phyloP scores from a whole-genome alignment of 92 coral and sea anemone species.

The Desmophyllum pertusum region DNA sequence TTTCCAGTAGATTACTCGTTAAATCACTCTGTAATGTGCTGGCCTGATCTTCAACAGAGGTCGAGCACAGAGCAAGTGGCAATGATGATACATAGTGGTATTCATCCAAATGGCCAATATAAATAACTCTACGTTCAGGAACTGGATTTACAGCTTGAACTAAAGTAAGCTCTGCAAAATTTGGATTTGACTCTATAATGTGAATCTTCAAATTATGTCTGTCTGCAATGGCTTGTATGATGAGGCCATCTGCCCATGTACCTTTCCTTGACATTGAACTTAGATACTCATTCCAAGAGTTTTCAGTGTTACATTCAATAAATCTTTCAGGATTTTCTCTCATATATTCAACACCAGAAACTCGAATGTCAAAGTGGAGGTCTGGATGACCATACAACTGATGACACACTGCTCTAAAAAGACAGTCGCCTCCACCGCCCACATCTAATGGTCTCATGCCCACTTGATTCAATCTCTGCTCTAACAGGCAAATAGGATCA shows the following conservation, averaged over 20 bases:
- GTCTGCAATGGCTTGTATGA: slow-evolving; percentile 53
- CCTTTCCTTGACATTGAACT: slow-evolving; percentile 33
- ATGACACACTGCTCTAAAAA: slow-evolving; percentile 40
- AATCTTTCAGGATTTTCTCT: slow-evolving; percentile 43
- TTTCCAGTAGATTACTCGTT: too few relatives aligned
- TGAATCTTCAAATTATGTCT: slow-evolving; percentile 28
- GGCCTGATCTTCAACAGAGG: too few relatives aligned
- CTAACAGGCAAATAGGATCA: not conserved
- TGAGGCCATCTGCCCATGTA: slow-evolving; percentile 38
- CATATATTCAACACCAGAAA: slow-evolving; percentile 38
- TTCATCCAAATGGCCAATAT: slow-evolving; percentile 52
- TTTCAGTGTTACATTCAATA: slow-evolving; percentile 26
- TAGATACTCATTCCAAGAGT: slow-evolving; percentile 30
- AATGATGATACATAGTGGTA: slow-evolving; percentile 48
- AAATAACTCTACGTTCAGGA: slow-evolving; percentile 25
- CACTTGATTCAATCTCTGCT: not conserved
- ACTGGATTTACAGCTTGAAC: slow-evolving; percentile 34
- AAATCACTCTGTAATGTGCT: too few relatives aligned
- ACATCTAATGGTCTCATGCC: slow-evolving; percentile 13
- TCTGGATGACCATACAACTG: slow-evolving; percentile 40
- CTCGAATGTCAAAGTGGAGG: slow-evolving; percentile 28
- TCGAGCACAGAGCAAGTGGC: too few relatives aligned
- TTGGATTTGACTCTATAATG: slow-evolving; percentile 31
- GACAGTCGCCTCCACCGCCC: not conserved
- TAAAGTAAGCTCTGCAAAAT: slow-evolving; percentile 39